These are phyloP conservation scores for Nasonia giraulti DNA, from an alignment of 1,140 invertebrate species.

Conservation along the genomic window DNA sequence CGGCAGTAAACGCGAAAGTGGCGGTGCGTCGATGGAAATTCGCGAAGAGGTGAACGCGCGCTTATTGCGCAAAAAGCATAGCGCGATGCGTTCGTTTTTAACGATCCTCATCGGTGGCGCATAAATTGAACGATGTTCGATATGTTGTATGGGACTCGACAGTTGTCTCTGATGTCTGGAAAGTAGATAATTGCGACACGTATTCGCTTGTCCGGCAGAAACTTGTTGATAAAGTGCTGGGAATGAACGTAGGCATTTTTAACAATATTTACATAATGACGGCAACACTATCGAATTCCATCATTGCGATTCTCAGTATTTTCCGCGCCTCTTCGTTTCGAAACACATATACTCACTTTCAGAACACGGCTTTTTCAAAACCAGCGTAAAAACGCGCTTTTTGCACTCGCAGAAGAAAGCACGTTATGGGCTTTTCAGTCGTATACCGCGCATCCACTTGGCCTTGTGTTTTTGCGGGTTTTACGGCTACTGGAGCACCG, in stretches of 20 bases:
- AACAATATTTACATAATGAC: no score
- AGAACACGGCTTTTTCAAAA: neutral
- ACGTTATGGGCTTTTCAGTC: neutral
- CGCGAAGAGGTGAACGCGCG: neutral
- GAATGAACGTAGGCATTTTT: no score
- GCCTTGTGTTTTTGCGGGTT: neutral
- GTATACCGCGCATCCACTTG: neutral
- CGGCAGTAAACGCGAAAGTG: neutral
- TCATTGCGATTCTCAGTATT: no score
- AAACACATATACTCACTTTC: no score
- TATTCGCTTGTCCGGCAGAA: no score
- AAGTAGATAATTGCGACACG: no score
- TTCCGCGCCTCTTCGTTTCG: neutral
- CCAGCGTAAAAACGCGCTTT: neutral
- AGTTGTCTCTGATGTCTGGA: no score
- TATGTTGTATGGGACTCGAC: no score
- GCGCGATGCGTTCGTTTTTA: neutral
- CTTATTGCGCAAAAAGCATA: neutral
- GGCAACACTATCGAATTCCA: no score
- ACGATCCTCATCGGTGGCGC: neutral
- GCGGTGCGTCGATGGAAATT: neutral
- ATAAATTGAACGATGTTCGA: no score
- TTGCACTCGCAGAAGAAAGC: neutral
- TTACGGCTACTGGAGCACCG: neutral
- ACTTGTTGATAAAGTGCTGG: no score